Conservation (phyloP, 2,113 vertebrate species). For the Phrynosoma blainvillii region DNA sequence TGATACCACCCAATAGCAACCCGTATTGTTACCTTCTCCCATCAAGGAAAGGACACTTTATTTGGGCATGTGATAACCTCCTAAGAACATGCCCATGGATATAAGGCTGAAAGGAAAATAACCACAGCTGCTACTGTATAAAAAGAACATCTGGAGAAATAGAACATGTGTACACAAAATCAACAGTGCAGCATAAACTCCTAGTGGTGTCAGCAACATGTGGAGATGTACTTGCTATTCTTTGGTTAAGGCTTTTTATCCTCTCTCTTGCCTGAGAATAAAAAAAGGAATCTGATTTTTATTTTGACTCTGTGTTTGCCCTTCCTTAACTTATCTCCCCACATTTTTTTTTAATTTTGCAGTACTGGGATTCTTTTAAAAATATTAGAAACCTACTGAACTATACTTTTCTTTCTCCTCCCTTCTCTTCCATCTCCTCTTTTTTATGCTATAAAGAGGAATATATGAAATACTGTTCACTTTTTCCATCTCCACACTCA, state of each 20-base stretch:
- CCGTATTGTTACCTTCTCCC: too few species aligned
- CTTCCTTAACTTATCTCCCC: conserved; percentile 19
- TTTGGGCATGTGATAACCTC: too few species aligned
- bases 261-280: neutral
- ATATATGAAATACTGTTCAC: neutral
- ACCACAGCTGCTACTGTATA: conserved; percentile 35
- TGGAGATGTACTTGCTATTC: conserved; percentile 24
- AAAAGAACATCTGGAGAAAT: conserved; percentile 37
- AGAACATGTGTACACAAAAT: neutral
- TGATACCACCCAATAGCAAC: too few species aligned
- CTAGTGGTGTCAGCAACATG: conserved; percentile 44
- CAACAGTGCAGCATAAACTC: conserved; percentile 44
- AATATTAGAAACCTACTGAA: conserved; percentile 34
- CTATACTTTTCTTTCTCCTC: conserved; percentile 5
- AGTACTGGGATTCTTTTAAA: conserved; percentile 11
- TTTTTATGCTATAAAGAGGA: neutral
- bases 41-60: too few species aligned
- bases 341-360: neutral
- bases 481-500: conserved; percentile 18
- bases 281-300: conserved; percentile 9
- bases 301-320: conserved; percentile 17
- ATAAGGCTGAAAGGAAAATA: conserved; percentile 30
- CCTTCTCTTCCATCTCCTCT: neutral
- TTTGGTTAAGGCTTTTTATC: conserved; percentile 7
- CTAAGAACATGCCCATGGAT: conserved; percentile 16